Percentiles rank a stretch among this genome's conserved stretches.
phyloP scores from a whole-genome alignment of 2,113 vertebrate genomes.

The Nothocercus nigrocapillus region DNA sequence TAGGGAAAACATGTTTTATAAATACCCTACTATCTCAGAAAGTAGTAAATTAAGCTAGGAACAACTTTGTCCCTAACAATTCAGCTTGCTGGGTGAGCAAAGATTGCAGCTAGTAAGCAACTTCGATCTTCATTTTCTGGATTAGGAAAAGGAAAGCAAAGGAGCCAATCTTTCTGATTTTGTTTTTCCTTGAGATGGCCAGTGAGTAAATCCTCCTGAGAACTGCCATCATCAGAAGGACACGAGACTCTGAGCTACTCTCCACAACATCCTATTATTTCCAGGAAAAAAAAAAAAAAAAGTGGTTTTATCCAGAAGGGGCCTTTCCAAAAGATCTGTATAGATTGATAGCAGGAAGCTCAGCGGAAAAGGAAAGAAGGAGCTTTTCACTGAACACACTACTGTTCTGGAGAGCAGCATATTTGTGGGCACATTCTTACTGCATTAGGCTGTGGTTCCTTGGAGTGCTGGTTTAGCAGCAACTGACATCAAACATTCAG shows the following conservation, averaged over 20 bases:
- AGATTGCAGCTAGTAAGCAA: neutral
- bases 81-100: neutral
- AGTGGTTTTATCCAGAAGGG: neutral
- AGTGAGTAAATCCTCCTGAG: neutral
- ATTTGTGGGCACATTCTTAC: neutral
- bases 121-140: neutral
- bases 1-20: neutral
- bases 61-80: neutral
- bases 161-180: neutral
- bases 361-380: neutral
- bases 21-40: neutral
- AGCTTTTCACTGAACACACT: neutral
- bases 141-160: neutral
- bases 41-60: neutral
- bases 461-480: neutral
- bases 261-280: neutral
- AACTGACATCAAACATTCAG: neutral
- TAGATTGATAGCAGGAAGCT: neutral
- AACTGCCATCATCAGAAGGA: neutral
- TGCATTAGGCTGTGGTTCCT: neutral
- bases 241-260: neutral
- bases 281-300: neutral
- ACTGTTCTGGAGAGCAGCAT: neutral
- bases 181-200: neutral
- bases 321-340: neutral